Evolutionary conservation across 1,140 invertebrate genomes (phyloP), one percentile per base, ranked within the genome.

Genomic region (Magallana gigas): DNA sequence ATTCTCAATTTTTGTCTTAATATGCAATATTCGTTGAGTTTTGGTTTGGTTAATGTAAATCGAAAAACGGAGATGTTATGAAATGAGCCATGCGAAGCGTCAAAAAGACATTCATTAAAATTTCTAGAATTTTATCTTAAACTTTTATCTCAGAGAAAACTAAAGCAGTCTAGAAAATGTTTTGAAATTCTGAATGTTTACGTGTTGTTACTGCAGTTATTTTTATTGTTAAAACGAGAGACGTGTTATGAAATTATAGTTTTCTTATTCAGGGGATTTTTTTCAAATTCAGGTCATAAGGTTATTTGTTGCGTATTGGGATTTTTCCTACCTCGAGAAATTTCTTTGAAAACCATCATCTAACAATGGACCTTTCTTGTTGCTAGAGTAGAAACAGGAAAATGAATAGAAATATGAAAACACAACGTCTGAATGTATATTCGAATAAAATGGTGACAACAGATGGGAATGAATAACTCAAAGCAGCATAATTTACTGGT

Each of bases 11-110:
- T 48, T 64, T 76, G 18, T 76, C 11, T 76, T 9, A 76, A 23
- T 76, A 76, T 76, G 68, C 68, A 76, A 76, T 76, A 76, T 76
- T 36, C 23, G 23, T 76, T 76, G 68, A 76, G 68, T 76, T 76
- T 76, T 76, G 23, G 68, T 29, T 76, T 76, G 68, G 36, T 29
- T 12, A 76, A 76, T 29, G 18, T 76, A 29, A 29, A 29, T 8
- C 29, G 68, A 29, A 76, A 76, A 76, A 76, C 1, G 11, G 23
- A 23, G 36, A 36, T 29, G 4, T 76, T 3, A 36, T 76, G 18
- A 64, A 14, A 64, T 48, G 36, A 48, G 36, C 36, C 36, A 48
- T 48, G 36, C 36, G 36, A 48, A 48, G 36, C 36, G 36, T 48
- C 36, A 48, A 48, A 23, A 48, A 48, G 36, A 48, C 36, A 48